These are phyloP conservation scores for Achroia grisella DNA, from an alignment of 1,140 invertebrate genomes.

Conservation along the genomic window DNA sequence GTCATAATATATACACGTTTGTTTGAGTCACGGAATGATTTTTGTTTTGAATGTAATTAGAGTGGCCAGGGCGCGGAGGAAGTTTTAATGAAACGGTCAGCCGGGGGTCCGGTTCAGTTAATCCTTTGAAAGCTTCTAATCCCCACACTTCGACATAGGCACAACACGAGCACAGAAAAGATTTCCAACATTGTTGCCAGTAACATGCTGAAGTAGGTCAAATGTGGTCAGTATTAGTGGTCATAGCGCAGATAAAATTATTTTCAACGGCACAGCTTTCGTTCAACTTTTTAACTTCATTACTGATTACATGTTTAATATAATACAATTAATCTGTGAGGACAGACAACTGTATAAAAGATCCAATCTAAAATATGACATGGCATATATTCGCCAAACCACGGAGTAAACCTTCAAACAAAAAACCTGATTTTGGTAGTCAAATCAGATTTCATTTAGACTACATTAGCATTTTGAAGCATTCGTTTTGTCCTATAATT, in stretches of 20 bases:
- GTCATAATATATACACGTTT: constrained; percentile 6
- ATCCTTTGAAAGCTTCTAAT: constrained; percentile 41
- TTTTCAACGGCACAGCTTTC: too few species aligned
- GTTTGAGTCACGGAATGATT: constrained; percentile 28
- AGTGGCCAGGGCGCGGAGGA: constrained; percentile 15
- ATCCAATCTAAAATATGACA: too few species aligned
- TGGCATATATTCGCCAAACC: too few species aligned
- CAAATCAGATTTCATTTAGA: too few species aligned
- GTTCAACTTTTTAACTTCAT: too few species aligned
- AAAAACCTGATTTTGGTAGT: too few species aligned
- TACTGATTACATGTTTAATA: too few species aligned
- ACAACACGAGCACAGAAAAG: constrained; percentile 7
- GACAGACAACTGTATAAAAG: too few species aligned
- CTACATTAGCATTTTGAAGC: too few species aligned
- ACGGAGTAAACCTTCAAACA: too few species aligned
- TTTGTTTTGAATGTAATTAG: constrained; percentile 31
- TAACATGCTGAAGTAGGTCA: constrained; percentile 9
- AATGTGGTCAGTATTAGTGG: background rate
- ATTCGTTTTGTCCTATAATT: too few species aligned
- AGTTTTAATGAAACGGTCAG: constrained; percentile 43
- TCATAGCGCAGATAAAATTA: background rate
- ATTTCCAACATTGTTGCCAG: constrained; percentile 11
- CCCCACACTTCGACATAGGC: constrained; percentile 16
- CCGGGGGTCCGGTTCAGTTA: constrained; percentile 26
- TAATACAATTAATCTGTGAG: too few species aligned